These are phyloP conservation scores for Anser brachyrhynchus DNA, from an alignment of 2,113 vertebrate genomes.

Conservation along the genomic window DNA sequence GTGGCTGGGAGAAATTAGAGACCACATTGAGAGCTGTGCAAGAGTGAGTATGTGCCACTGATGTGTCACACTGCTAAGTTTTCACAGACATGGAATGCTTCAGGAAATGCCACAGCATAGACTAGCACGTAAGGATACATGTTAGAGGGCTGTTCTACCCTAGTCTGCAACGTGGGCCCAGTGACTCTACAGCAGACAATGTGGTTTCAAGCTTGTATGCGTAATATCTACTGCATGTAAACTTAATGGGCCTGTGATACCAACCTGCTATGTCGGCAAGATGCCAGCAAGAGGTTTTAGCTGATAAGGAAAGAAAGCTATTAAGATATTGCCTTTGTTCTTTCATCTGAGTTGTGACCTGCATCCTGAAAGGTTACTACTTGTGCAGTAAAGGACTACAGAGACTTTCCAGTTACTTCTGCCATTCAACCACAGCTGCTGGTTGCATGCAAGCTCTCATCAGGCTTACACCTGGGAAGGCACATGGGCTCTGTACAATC, in stretches of 20 bases:
- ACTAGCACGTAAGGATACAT: background rate
- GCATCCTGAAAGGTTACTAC: background rate
- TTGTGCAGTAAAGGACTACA: background rate
- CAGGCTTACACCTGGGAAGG: background rate
- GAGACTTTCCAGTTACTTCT: background rate
- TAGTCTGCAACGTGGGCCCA: background rate
- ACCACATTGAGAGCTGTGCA: background rate
- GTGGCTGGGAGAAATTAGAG: background rate
- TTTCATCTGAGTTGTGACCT: background rate
- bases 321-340: background rate
- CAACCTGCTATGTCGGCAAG: rapidly evolving
- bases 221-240: background rate
- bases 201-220: background rate
- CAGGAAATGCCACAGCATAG: background rate
- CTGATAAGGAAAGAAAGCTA: background rate
- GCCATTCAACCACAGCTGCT: background rate
- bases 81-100: background rate
- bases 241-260: background rate
- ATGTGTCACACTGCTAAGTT: background rate
- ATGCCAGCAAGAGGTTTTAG: rapidly evolving
- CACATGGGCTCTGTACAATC: background rate
- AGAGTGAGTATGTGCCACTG: background rate
- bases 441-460: background rate
- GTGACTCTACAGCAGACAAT: background rate
- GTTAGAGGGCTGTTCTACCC: background rate